These are phyloP conservation scores for Tiliacea aurago DNA, from an alignment of 2,888 invertebrate species.

Conservation along the genomic window DNA sequence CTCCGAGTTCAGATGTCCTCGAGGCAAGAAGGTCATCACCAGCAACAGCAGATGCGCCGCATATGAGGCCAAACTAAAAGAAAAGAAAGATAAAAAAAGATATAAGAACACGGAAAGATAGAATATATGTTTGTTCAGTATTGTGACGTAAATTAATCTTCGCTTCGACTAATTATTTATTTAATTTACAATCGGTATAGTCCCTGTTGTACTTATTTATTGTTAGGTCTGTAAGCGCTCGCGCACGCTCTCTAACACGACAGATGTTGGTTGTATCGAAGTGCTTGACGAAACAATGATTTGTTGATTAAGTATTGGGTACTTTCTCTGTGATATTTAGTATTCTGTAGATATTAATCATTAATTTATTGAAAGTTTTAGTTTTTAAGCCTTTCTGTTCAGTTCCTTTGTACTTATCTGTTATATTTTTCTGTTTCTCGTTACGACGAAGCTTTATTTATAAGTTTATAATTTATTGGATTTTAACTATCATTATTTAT, in stretches of 20 bases:
- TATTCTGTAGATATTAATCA: conserved; percentile 87
- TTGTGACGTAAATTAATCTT: conserved; percentile 62
- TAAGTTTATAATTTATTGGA: conserved; percentile 72
- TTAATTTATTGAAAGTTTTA: conserved; percentile 88
- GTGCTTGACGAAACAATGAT: conserved; percentile 86
- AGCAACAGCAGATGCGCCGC: conserved; percentile 73
- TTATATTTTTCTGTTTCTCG: conserved; percentile 69
- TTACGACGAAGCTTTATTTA: conserved; percentile 65
- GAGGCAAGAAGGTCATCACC: conserved; percentile 74
- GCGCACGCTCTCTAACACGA: conserved; percentile 77
- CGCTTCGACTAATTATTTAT: conserved; percentile 68
- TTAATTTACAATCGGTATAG: conserved; percentile 69
- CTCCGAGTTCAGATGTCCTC: conserved; percentile 85
- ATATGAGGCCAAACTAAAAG: conserved; percentile 77
- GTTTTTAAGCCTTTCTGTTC: conserved; percentile 80
- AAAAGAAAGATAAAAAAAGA: conserved; percentile 73
- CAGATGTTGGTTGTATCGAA: conserved; percentile 76
- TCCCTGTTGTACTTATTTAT: conserved; percentile 77
- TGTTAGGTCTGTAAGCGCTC: conserved; percentile 71
- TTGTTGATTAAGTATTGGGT: conserved; percentile 90
- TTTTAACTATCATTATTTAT: conserved; percentile 73
- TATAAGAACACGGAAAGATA: conserved; percentile 65
- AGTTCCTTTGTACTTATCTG: conserved; percentile 81
- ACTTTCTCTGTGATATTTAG: conserved; percentile 91
- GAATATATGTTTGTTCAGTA: conserved; percentile 63